phyloP scores from a whole-genome alignment of 53 echinoderm and acorn worm species.

The Luidia sarsii region DNA sequence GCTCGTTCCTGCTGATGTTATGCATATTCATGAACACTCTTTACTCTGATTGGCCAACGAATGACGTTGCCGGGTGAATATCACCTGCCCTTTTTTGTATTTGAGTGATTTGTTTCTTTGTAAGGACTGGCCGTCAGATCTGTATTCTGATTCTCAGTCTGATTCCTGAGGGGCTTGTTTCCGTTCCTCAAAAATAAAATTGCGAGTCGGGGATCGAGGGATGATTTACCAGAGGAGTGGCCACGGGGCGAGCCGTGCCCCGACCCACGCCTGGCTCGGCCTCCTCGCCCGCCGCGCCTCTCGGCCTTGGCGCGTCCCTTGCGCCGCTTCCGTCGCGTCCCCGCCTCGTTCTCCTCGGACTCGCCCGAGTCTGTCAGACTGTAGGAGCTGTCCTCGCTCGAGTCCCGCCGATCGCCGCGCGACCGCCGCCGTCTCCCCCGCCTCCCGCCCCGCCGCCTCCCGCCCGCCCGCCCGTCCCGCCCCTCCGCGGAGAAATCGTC shows the following conservation, averaged over 20 bases:
- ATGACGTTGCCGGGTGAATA: too few species aligned
- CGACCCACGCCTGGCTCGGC: not conserved
- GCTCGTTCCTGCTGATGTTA: too few species aligned
- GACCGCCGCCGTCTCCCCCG: constrained; percentile 16
- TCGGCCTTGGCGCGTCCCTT: not conserved
- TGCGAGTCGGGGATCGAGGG: not conserved
- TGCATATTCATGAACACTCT: too few species aligned
- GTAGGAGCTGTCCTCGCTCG: constrained; percentile 7
- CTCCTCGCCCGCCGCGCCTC: not conserved
- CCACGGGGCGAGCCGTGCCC: not conserved
- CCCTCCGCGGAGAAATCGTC: too few species aligned
- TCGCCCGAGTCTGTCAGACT: constrained; percentile 15
- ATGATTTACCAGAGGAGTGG: not conserved
- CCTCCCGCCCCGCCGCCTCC: constrained; percentile 3
- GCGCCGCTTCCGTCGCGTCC: not conserved
- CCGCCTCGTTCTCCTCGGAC: not conserved
- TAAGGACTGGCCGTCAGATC: too few species aligned
- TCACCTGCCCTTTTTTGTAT: too few species aligned
- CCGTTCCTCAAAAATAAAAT: too few species aligned
- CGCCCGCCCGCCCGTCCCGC: constrained; percentile 10
- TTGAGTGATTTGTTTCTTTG: too few species aligned
- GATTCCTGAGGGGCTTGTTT: too few species aligned
- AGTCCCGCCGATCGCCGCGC: not conserved
- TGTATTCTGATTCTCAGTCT: too few species aligned
- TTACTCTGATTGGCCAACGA: too few species aligned